Evolutionary conservation across 2,888 invertebrate species (phyloP).

Genomic region (Hirtodrosophila confusa): DNA sequence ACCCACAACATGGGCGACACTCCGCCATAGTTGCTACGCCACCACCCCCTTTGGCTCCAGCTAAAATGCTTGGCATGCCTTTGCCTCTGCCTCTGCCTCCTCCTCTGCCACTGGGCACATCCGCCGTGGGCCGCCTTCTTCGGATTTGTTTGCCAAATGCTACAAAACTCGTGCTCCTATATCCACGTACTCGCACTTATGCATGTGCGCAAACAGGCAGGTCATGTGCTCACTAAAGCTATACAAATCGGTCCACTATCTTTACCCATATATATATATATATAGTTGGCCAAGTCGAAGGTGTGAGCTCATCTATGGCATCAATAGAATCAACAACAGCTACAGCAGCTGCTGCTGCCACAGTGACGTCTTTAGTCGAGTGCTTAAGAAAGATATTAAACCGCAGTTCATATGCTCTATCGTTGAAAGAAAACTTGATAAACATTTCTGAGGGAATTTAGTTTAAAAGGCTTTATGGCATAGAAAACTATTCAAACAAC

Average conservation of each 20-base stretch:
- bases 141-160: slow-evolving; percentile 24
- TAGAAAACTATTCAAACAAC: too few species aligned
- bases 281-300: slow-evolving; percentile 18
- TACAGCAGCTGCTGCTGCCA: slow-evolving; percentile 6
- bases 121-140: slow-evolving; percentile 22
- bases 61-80: slow-evolving; percentile 5
- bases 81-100: slow-evolving; percentile 8
- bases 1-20: slow-evolving; percentile 42
- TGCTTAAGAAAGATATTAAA: too few species aligned
- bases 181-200: background rate
- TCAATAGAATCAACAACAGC: slow-evolving; percentile 13
- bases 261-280: slow-evolving; percentile 13
- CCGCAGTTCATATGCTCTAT: too few species aligned
- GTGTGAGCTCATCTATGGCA: slow-evolving; percentile 40
- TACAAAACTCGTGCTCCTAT: slow-evolving; percentile 17
- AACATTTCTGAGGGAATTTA: too few species aligned
- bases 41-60: background rate
- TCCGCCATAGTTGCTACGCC: background rate
- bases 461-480: too few species aligned
- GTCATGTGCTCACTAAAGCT: slow-evolving; percentile 30
- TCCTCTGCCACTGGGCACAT: slow-evolving; percentile 17
- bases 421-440: too few species aligned
- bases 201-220: slow-evolving; percentile 6
- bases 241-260: slow-evolving; percentile 31
- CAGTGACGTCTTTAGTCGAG: too few species aligned